phyloP scores from a whole-genome alignment of 2,113 vertebrate species.

The Phrynosoma platyrhinos region DNA sequence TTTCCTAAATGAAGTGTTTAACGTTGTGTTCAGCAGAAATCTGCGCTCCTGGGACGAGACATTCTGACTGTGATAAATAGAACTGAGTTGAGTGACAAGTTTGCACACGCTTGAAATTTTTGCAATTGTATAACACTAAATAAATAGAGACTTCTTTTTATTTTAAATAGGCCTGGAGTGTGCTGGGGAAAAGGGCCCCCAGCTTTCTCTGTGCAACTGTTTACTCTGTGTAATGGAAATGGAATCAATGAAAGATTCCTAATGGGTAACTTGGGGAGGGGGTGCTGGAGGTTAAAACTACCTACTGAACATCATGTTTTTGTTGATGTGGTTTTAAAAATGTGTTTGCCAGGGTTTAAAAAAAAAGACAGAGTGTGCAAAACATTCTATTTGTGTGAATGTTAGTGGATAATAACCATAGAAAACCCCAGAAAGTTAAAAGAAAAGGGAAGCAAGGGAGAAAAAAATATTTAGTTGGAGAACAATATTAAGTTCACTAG shows the following conservation, averaged over 20 bases:
- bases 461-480: background rate
- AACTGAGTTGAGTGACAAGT: slow-evolving; percentile 70
- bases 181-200: slow-evolving; percentile 57
- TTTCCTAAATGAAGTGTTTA: slow-evolving; percentile 31
- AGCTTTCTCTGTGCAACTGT: slow-evolving; percentile 61
- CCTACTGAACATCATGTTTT: slow-evolving; percentile 20
- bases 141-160: slow-evolving; percentile 70
- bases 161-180: slow-evolving; percentile 63
- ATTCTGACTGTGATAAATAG: slow-evolving; percentile 58
- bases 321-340: background rate
- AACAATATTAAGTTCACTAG: background rate
- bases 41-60: slow-evolving; percentile 51
- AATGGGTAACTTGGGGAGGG: slow-evolving; percentile 35
- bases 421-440: background rate
- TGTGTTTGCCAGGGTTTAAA: background rate
- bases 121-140: slow-evolving; percentile 76
- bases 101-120: slow-evolving; percentile 72
- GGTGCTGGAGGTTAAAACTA: slow-evolving; percentile 26
- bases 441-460: background rate
- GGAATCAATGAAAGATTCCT: slow-evolving; percentile 54
- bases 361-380: background rate
- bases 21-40: slow-evolving; percentile 44
- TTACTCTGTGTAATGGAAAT: slow-evolving; percentile 71
- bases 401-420: rapidly evolving
- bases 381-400: background rate